Percentiles rank a stretch among this genome's conserved stretches.
These are phyloP conservation scores for Litoditis marina DNA, from an alignment of 2,888 invertebrate genomes.

Conservation along the genomic window DNA sequence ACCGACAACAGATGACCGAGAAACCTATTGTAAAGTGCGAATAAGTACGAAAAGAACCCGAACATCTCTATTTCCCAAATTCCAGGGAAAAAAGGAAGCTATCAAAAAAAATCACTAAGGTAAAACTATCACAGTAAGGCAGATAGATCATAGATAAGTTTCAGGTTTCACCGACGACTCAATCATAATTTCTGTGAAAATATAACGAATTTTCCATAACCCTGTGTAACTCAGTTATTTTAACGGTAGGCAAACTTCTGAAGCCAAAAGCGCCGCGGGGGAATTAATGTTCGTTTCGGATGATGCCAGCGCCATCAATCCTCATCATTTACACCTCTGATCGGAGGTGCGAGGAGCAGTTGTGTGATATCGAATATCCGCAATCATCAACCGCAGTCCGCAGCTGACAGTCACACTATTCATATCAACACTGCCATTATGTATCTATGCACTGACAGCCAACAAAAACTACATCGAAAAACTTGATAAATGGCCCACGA, in stretches of 20 bases:
- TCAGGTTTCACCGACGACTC: not conserved
- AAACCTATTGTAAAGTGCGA: not conserved
- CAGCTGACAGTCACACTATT: conserved; percentile 14
- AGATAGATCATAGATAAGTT: too few relatives aligned
- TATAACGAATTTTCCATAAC: too few relatives aligned
- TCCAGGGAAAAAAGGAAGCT: not conserved
- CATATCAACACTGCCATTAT: too few relatives aligned
- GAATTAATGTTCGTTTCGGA: not conserved
- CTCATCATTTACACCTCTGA: conserved; percentile 17
- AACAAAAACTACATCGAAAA: too few relatives aligned
- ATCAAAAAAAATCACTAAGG: not conserved
- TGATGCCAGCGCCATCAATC: conserved; percentile 10
- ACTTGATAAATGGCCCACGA: too few relatives aligned
- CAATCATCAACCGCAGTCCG: not conserved
- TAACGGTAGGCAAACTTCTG: not conserved
- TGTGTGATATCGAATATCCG: conserved; percentile 13
- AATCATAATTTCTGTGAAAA: too few relatives aligned
- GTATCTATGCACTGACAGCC: too few relatives aligned
- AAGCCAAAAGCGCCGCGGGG: not conserved
- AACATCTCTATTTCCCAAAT: not conserved
- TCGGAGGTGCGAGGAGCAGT: conserved; percentile 13
- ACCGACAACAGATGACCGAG: too few relatives aligned
- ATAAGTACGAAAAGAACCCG: too few relatives aligned
- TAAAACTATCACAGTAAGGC: not conserved
- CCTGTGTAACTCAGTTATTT: too few relatives aligned